These are phyloP conservation scores for Papilio protenor DNA, from an alignment of 2,888 invertebrate species.

Conservation along the genomic window DNA sequence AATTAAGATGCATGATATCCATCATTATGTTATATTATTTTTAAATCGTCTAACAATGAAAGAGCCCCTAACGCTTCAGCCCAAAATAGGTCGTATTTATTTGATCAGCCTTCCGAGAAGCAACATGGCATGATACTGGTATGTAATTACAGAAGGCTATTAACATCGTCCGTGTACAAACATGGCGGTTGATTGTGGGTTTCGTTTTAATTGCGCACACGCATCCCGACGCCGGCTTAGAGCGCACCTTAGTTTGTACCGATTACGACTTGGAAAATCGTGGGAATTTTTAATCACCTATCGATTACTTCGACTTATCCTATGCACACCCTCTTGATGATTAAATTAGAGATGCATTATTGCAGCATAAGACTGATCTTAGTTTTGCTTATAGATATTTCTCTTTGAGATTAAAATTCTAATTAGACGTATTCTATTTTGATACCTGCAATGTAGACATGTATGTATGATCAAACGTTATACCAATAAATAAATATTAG, in stretches of 20 bases:
- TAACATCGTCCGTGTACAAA: constrained; percentile 84
- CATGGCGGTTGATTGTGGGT: constrained; percentile 84
- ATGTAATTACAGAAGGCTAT: constrained; percentile 83
- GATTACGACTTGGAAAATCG: constrained; percentile 67
- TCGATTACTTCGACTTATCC: constrained; percentile 63
- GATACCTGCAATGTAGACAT: background rate
- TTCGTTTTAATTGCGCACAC: constrained; percentile 84
- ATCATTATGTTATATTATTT: constrained; percentile 6
- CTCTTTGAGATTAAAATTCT: background rate
- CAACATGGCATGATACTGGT: constrained; percentile 78
- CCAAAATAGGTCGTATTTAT: constrained; percentile 80
- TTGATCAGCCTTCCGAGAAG: constrained; percentile 82
- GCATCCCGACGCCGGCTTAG: constrained; percentile 78
- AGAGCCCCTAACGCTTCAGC: constrained; percentile 56
- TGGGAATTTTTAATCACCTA: constrained; percentile 71
- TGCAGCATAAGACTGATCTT: background rate
- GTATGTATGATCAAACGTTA: background rate
- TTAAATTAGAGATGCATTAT: constrained; percentile 1
- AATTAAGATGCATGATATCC: constrained; percentile 1
- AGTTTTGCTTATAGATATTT: background rate
- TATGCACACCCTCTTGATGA: background rate
- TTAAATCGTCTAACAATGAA: constrained; percentile 21
- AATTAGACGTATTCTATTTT: background rate
- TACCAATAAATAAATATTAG: background rate
- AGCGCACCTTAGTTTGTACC: constrained; percentile 58